These are phyloP conservation scores for Lottia scabra DNA, from an alignment of 2,888 invertebrate species.

Conservation along the genomic window DNA sequence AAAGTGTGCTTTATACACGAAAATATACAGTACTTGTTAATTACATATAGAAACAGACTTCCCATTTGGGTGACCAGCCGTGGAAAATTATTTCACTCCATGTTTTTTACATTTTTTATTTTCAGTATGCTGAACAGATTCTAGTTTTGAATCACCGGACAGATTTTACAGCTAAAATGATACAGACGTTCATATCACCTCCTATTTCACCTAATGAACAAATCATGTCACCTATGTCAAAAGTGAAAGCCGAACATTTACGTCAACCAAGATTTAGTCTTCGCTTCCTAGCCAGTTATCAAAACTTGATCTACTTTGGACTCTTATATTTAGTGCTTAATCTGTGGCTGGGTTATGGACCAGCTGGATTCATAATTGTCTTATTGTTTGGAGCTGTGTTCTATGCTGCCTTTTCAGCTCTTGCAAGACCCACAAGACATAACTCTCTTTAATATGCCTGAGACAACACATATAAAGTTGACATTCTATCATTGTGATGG, in stretches of 20 bases:
- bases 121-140: constrained; percentile 80
- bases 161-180: constrained; percentile 52
- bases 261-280: constrained; percentile 56
- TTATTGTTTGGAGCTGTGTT: constrained; percentile 34
- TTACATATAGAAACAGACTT: no score
- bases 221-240: constrained; percentile 43
- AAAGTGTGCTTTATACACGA: no score
- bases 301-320: constrained; percentile 73
- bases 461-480: no score
- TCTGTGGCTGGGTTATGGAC: constrained; percentile 45
- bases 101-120: constrained; percentile 43
- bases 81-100: no score
- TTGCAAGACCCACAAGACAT: constrained; percentile 11
- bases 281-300: constrained; percentile 77
- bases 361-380: constrained; percentile 43
- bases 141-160: constrained; percentile 73
- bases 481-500: no score
- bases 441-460: no score
- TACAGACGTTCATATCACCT: constrained; percentile 51
- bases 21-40: no score
- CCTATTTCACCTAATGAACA: constrained; percentile 68
- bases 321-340: constrained; percentile 68
- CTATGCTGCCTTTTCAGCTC: constrained; percentile 44
- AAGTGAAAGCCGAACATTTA: constrained; percentile 27
- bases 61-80: no score